Conservation (phyloP, 2,113 vertebrate species). For the Charina bottae region DNA sequence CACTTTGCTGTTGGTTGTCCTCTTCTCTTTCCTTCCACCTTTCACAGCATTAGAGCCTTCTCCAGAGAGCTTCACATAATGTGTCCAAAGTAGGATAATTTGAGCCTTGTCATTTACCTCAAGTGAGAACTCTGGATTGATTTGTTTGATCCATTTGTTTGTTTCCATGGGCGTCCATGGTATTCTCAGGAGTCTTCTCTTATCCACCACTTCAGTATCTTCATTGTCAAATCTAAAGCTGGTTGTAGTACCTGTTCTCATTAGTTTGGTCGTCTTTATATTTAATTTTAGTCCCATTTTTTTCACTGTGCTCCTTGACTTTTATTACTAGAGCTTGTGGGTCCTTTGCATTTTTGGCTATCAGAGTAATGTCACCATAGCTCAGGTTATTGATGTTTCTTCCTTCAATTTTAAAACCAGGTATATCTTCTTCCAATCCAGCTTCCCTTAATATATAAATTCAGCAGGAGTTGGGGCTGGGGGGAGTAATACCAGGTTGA, state of each 20-base stretch:
- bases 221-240: not conserved
- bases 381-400: not conserved
- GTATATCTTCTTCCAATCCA: not conserved
- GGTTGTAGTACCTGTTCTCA: not conserved
- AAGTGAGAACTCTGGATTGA: not conserved
- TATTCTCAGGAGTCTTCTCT: not conserved
- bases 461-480: fast-evolving
- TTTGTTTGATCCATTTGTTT: not conserved
- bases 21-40: not conserved
- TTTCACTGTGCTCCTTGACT: not conserved
- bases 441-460: not conserved
- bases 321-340: not conserved
- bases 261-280: not conserved
- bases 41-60: not conserved
- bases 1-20: not conserved
- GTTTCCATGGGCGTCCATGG: not conserved
- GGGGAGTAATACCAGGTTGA: not conserved
- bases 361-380: not conserved
- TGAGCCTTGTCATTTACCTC: not conserved
- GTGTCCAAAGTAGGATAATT: not conserved
- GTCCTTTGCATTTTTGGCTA: not conserved
- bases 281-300: not conserved
- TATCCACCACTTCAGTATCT: not conserved
- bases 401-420: not conserved
- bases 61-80: not conserved